These are phyloP conservation scores for Gymnodraco acuticeps DNA, from an alignment of 2,797 vertebrate species.

Conservation along the genomic window DNA sequence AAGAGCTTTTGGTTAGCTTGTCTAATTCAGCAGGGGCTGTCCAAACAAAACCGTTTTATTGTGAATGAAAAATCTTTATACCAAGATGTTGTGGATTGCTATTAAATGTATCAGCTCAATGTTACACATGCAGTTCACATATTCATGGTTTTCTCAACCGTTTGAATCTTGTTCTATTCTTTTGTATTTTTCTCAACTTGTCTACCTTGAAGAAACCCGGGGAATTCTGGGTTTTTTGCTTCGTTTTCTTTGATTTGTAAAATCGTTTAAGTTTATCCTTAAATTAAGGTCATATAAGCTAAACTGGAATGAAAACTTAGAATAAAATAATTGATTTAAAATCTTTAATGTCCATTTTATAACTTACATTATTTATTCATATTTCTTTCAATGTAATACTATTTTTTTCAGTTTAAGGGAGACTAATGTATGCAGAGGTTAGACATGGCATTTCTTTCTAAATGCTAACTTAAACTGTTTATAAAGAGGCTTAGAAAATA, in stretches of 20 bases:
- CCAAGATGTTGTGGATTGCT: background rate
- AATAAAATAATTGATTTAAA: background rate
- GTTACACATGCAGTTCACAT: background rate
- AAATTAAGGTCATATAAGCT: background rate
- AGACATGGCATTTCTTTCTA: background rate
- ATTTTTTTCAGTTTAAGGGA: background rate
- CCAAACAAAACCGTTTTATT: slow-evolving; percentile 58
- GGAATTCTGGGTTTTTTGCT: background rate
- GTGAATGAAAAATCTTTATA: slow-evolving; percentile 47
- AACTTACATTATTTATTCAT: background rate
- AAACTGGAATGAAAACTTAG: background rate
- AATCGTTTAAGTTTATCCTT: background rate
- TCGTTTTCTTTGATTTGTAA: background rate
- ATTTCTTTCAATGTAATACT: background rate
- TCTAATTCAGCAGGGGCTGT: slow-evolving; percentile 56
- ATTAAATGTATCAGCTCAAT: background rate
- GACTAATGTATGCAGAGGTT: background rate
- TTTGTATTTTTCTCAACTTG: background rate
- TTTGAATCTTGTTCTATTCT: background rate
- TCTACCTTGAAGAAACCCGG: background rate
- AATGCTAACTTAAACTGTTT: background rate
- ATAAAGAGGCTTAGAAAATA: too few relatives aligned
- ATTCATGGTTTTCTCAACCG: background rate
- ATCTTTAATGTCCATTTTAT: background rate
- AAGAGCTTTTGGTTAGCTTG: slow-evolving; percentile 33